phyloP scores from a whole-genome alignment of 37 sponge, comb jelly and placozoan species.

The Crambe crambe region DNA sequence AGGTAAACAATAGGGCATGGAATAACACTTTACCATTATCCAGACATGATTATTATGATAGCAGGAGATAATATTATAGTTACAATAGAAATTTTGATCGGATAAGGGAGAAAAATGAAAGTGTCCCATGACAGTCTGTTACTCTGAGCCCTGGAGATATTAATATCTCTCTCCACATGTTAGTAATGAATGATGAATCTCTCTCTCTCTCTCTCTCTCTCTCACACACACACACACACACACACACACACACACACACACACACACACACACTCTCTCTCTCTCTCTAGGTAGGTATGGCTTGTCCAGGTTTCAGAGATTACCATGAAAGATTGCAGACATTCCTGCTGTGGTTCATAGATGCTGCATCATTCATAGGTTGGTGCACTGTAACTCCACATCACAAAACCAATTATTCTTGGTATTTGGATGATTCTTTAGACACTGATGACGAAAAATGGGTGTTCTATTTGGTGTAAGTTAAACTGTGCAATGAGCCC shows the following conservation, averaged over 20 bases:
- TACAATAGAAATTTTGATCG: too few relatives aligned
- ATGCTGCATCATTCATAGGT: slow-evolving; percentile 90
- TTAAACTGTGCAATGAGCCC: too few relatives aligned
- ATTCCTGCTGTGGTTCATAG: slow-evolving; percentile 91
- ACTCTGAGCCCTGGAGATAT: too few relatives aligned
- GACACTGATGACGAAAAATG: slow-evolving; percentile 88
- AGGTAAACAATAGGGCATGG: too few relatives aligned
- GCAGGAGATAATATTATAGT: neutral
- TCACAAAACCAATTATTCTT: neutral
- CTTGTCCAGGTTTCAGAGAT: slow-evolving; percentile 59
- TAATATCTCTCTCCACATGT: too few relatives aligned
- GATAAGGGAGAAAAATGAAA: neutral
- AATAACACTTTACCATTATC: neutral
- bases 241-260: too few relatives aligned
- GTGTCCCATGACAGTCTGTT: too few relatives aligned
- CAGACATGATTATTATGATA: neutral
- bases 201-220: too few relatives aligned
- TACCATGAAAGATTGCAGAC: slow-evolving; percentile 68
- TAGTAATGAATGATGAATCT: too few relatives aligned
- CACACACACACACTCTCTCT: slow-evolving; percentile 28
- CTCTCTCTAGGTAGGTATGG: slow-evolving; percentile 36
- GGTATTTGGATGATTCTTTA: slow-evolving; percentile 10
- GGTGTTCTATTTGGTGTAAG: slow-evolving; percentile 80
- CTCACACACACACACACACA: too few relatives aligned
- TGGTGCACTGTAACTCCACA: too few relatives aligned